Conservation (phyloP, 2,888 invertebrate species). For the Lissonota sp. region DNA sequence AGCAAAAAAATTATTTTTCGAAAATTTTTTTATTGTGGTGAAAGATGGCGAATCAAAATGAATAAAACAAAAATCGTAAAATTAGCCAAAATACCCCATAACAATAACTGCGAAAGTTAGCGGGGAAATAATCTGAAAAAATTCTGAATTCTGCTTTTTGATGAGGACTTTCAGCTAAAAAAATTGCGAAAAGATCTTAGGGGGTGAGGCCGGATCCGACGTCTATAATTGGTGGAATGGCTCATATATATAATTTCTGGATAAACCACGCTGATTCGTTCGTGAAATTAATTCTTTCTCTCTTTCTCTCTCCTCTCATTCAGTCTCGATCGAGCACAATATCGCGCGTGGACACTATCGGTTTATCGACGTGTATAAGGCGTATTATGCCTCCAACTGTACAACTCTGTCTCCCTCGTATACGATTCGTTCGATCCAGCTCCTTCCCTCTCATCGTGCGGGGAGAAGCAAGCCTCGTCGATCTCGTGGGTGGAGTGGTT, state of each 20-base stretch:
- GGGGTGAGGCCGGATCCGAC: too few relatives aligned
- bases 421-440: slow-evolving; percentile 51
- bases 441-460: slow-evolving; percentile 37
- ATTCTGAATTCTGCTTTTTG: too few relatives aligned
- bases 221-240: too few relatives aligned
- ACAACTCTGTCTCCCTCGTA: slow-evolving; percentile 43
- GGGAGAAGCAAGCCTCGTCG: slow-evolving; percentile 35
- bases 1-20: too few relatives aligned
- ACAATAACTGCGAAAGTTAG: too few relatives aligned
- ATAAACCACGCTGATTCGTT: neutral
- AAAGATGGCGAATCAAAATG: too few relatives aligned
- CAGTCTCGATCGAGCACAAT: neutral
- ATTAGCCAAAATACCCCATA: too few relatives aligned
- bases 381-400: slow-evolving; percentile 44
- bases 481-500: slow-evolving; percentile 78
- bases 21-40: too few relatives aligned
- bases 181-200: too few relatives aligned
- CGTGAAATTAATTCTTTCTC: neutral
- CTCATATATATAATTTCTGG: neutral
- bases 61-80: too few relatives aligned
- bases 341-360: slow-evolving; percentile 6
- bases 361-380: slow-evolving; percentile 46
- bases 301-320: neutral
- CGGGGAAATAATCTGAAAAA: too few relatives aligned
- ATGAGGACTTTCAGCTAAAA: too few relatives aligned